Evolutionary conservation across 2,888 invertebrate genomes (phyloP).

Genomic region (Germaria angustata): DNA sequence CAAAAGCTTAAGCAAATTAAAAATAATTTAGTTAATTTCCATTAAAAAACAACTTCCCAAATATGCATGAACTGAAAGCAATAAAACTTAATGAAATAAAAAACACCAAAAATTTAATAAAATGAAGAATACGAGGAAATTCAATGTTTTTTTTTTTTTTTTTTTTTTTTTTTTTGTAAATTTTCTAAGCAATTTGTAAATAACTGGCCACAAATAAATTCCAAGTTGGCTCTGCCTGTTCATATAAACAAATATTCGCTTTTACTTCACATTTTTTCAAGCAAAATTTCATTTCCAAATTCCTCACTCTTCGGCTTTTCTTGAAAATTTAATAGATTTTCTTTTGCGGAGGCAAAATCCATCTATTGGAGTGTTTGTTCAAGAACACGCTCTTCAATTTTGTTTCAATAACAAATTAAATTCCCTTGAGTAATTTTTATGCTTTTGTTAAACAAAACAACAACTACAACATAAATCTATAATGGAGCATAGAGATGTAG

Average conservation of each 20-base stretch:
- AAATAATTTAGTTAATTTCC: constrained; percentile 3
- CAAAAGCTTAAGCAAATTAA: not conserved
- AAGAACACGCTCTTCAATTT: constrained; percentile 15
- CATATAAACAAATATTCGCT: not conserved
- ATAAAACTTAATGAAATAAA: not conserved
- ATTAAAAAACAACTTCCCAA: not conserved
- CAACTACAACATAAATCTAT: not conserved
- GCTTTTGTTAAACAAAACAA: not conserved
- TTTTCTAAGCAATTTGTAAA: not conserved
- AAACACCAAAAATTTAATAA: not conserved
- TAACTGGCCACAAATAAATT: not conserved
- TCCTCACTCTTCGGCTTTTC: not conserved
- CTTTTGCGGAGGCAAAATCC: not conserved
- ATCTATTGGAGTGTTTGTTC: not conserved
- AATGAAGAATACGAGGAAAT: not conserved
- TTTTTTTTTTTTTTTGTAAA: not conserved
- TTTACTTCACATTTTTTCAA: not conserved
- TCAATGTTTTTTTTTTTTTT: no score
- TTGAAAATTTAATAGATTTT: not conserved
- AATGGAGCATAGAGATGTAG: not conserved
- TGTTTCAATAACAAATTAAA: constrained; percentile 19
- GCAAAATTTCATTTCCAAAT: not conserved
- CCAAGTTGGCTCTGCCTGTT: not conserved
- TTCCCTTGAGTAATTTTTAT: constrained; percentile 15
- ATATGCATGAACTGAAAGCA: not conserved